phyloP scores from a whole-genome alignment of 2,888 invertebrate genomes.

The Spodoptera littoralis region DNA sequence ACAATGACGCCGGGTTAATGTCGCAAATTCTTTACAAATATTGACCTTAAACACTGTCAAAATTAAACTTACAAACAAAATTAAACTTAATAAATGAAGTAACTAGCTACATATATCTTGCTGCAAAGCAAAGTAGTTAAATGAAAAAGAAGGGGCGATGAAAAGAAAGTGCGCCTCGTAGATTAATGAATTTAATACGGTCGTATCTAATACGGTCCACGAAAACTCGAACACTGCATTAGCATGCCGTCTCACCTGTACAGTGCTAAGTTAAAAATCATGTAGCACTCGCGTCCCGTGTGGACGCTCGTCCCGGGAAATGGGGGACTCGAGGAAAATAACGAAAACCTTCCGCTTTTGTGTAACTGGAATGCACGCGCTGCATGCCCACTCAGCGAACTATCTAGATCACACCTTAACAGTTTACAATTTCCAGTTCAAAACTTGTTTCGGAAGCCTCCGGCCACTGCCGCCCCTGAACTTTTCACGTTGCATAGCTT shows the following conservation, averaged over 20 bases:
- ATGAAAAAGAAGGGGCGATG: constrained; percentile 7
- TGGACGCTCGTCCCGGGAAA: constrained; percentile 70
- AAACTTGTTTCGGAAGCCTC: constrained; percentile 50
- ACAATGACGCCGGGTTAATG: too few relatives aligned
- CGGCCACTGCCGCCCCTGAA: constrained; percentile 32
- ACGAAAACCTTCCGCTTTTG: constrained; percentile 73
- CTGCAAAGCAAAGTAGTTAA: constrained; percentile 13
- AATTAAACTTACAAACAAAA: too few relatives aligned
- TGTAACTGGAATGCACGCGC: constrained; percentile 70
- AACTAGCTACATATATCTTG: too few relatives aligned
- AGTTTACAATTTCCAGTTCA: constrained; percentile 60
- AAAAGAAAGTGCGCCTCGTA: constrained; percentile 42
- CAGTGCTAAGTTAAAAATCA: constrained; percentile 84
- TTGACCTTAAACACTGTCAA: too few relatives aligned
- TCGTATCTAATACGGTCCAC: constrained; percentile 48
- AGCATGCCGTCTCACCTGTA: constrained; percentile 75
- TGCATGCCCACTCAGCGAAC: constrained; percentile 61
- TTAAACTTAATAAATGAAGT: too few relatives aligned
- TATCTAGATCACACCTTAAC: constrained; percentile 66
- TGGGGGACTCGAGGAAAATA: constrained; percentile 70
- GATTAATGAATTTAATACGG: constrained; percentile 60
- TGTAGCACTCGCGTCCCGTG: constrained; percentile 77
- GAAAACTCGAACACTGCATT: constrained; percentile 71
- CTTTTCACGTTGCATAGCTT: constrained; percentile 60
- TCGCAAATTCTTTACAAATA: too few relatives aligned